These are phyloP conservation scores for Strigamia crassipes DNA, from an alignment of 2,888 invertebrate species.

Conservation along the genomic window DNA sequence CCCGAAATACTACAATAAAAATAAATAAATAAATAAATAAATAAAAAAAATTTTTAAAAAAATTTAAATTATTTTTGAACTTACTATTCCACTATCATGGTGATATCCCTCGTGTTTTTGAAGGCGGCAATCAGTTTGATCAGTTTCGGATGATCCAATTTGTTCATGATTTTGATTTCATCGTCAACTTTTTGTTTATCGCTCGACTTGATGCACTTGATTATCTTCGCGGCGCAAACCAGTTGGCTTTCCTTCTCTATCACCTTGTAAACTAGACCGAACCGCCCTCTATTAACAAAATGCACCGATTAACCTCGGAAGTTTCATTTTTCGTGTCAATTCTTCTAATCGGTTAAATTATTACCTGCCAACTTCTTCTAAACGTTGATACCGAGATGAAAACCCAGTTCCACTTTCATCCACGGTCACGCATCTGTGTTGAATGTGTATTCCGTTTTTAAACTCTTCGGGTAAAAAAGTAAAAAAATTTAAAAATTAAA, in stretches of 20 bases:
- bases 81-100: constrained; percentile 92
- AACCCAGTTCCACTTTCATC: constrained; percentile 4
- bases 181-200: constrained; percentile 77
- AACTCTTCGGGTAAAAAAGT: constrained; percentile 58
- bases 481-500: no score
- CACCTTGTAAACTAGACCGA: constrained; percentile 63
- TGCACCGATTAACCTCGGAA: neutral
- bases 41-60: neutral
- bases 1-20: constrained; percentile 75
- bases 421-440: constrained; percentile 54
- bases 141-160: constrained; percentile 80
- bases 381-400: constrained; percentile 57
- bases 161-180: constrained; percentile 86
- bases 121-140: constrained; percentile 82
- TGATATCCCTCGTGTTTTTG: constrained; percentile 74
- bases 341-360: no score
- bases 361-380: constrained; percentile 75
- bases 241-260: constrained; percentile 68
- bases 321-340: no score
- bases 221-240: constrained; percentile 80
- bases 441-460: constrained; percentile 67
- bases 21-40: constrained; percentile 54
- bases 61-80: constrained; percentile 55
- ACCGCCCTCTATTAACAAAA: constrained; percentile 59
- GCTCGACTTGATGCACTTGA: constrained; percentile 72